Percentiles rank a stretch among this genome's conserved stretches.
These are phyloP conservation scores for Pseudorhiza aurosa DNA, from an alignment of 30 jellyfish, hydroid and myxozoan species.

Conservation along the genomic window DNA sequence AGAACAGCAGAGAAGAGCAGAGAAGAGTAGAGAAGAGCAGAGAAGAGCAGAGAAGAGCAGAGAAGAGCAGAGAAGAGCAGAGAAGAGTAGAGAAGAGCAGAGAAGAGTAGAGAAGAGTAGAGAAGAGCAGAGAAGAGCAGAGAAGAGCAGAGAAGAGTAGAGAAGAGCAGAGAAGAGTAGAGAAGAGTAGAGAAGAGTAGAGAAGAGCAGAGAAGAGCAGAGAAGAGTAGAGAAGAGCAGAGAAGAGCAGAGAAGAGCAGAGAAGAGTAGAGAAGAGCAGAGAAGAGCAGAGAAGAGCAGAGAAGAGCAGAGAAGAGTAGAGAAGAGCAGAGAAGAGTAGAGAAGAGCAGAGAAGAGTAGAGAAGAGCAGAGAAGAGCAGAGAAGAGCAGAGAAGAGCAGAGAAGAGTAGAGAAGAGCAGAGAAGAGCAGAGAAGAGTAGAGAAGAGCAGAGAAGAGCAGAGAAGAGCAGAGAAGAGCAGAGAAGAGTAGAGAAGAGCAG, in stretches of 20 bases:
- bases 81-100: not conserved
- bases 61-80: not conserved
- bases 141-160: not conserved
- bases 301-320: not conserved
- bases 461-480: not conserved
- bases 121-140: not conserved
- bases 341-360: not conserved
- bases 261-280: not conserved
- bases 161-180: not conserved
- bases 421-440: not conserved
- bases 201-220: not conserved
- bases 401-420: not conserved
- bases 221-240: not conserved
- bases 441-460: not conserved
- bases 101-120: not conserved
- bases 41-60: conserved; percentile 2
- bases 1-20: not conserved
- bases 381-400: not conserved
- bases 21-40: conserved; percentile 6
- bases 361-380: not conserved
- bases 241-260: not conserved
- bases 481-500: not conserved
- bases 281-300: not conserved
- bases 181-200: conserved; percentile 7
- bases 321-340: not conserved